Evolutionary conservation across 2,113 vertebrate genomes (phyloP), one percentile per base, ranked within the genome.

Genomic region (Oreotrochilus melanogaster): DNA sequence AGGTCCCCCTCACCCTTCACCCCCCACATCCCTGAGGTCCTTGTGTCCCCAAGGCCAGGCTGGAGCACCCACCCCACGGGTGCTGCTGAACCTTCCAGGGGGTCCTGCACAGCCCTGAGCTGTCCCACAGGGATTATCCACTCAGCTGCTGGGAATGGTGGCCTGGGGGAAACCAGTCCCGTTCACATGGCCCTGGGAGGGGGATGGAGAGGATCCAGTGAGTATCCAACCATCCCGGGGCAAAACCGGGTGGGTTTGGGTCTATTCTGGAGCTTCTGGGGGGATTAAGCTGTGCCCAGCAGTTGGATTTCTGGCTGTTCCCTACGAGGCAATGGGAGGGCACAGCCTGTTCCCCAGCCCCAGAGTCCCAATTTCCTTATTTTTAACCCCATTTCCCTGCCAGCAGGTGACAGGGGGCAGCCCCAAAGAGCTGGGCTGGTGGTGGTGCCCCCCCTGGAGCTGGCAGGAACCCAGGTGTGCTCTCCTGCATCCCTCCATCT

Each of bases 401-500:
- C 3, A 2, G 54, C 9, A 7, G 22, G 42, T n/a, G 88, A 39
- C 1, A 1, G 10, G 22, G 28, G 9, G 14, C 2, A n/a, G 18
- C 18, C 17, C 45, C 12, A 7, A 50, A 27, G 53, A 28, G 42
- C n/a, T 2, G 3, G 24, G 14, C 23, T 3, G 3, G 18, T 27
- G 51, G 24, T 3, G 2, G 22, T 57, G 54, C 31, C 10, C 2
- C 18, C 28, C 72, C 43, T 6, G 4, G 74, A 1, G 1, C 23
- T 0, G 0, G 3, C 35, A 23, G 0, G 1, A 84, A 42, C 51
- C 47, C 69, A 7, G 4, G 2, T 1, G 65, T 2, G 4, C 53
- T 31, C 8, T 37, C 47, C 19, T 61, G 19, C 37, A 2, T 53
- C 54, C 58, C 1, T 96, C 94, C 95, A 70, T 91, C 94, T 91